Conservation (phyloP, 2,113 vertebrate genomes). For the Boulengeromyrus knoepffleri region DNA sequence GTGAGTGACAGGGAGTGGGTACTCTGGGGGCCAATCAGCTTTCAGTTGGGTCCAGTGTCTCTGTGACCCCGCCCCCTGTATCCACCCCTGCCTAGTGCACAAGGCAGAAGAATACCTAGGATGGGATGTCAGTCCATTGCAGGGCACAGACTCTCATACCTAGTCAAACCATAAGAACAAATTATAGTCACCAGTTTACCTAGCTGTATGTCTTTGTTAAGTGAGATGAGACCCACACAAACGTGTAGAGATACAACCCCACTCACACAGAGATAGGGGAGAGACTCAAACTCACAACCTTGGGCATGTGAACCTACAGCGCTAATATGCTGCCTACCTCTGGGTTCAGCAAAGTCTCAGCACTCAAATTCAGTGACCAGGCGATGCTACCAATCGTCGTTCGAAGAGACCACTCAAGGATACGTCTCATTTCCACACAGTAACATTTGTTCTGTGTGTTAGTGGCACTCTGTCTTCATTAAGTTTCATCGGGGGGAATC, state of each 20-base stretch:
- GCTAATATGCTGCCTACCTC: not conserved
- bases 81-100: not conserved
- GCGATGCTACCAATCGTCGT: not conserved
- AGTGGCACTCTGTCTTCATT: not conserved
- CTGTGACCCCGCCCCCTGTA: not conserved
- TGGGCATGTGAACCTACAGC: not conserved
- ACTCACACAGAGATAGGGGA: not conserved
- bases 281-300: not conserved
- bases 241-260: not conserved
- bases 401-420: not conserved
- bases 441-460: not conserved
- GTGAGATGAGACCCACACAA: not conserved
- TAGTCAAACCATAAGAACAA: not conserved
- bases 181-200: not conserved
- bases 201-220: not conserved
- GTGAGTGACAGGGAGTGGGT: not conserved
- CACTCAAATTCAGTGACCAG: not conserved
- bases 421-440: not conserved
- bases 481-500: not conserved
- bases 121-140: not conserved
- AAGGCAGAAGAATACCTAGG: not conserved
- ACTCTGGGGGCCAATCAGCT: not conserved
- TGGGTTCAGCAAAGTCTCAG: not conserved
- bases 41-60: not conserved
- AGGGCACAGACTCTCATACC: not conserved